Percentiles rank a stretch among this genome's conserved stretches.
phyloP scores from a whole-genome alignment of 2,888 invertebrate species.

The Allygus modestus region DNA sequence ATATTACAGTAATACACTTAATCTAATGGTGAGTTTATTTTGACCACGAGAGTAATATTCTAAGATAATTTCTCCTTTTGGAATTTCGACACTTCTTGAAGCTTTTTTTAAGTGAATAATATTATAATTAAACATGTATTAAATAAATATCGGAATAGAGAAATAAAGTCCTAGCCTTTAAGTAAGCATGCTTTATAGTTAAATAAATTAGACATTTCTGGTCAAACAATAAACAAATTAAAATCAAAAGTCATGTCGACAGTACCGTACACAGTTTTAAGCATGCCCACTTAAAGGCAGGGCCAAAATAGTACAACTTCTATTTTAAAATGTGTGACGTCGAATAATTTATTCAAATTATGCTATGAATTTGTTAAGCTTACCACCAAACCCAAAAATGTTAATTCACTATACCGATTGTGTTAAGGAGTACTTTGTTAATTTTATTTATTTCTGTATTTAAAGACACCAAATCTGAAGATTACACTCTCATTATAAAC shows the following conservation, averaged over 20 bases:
- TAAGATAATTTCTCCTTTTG: not conserved
- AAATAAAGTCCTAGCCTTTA: not conserved
- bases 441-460: not conserved
- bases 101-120: conserved; percentile 5
- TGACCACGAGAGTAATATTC: not conserved
- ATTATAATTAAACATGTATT: not conserved
- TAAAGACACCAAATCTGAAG: not conserved
- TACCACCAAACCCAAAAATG: no score
- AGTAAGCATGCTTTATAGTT: not conserved
- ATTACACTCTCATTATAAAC: not conserved
- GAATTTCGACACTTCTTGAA: not conserved
- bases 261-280: not conserved
- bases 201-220: not conserved
- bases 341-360: not conserved
- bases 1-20: not conserved
- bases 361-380: not conserved
- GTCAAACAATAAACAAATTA: not conserved
- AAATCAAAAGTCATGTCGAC: not conserved
- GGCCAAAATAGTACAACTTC: conserved; percentile 1
- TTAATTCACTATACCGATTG: no score
- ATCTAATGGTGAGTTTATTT: not conserved
- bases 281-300: not conserved
- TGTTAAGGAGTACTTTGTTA: not conserved
- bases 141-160: not conserved
- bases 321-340: not conserved